Base-by-base conservation (phyloP, 2,888 invertebrate genomes). In the Bellardia bayeri region DNA sequence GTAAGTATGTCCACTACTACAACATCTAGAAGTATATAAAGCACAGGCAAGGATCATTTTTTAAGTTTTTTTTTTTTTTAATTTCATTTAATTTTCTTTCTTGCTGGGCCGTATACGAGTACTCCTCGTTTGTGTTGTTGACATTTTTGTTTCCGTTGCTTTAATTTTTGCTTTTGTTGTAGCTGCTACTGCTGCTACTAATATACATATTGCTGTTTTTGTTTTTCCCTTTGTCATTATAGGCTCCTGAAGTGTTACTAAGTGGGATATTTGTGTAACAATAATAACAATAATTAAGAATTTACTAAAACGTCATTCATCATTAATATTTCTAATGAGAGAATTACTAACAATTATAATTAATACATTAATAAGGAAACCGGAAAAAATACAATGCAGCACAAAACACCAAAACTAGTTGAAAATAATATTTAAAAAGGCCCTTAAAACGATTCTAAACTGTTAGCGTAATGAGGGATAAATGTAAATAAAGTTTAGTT, bases 251-350 rank as follows among this genome's bases (percentile, higher is more conserved):
- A 84, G 87, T 87, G 87, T 56, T 68, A 42, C 78, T 84, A 84
- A 87, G 84, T 87, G 84, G 84, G 84, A 82, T 84, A 82, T 68
- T 81, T 79, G 68, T 74, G 54, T 74, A 23, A 45, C 37, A 82
- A 84, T 78, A 84, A 87, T 79, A 83, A 76, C 76, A 80, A 84
- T 75, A 82, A 84, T 84, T 84, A 82, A 78, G 78, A 84, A 84
- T 84, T 81, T 72, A 87, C 54, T 74, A 71, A 79, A 84, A 82
- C 74, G 83, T 71, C 86, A 84, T 89, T 89, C 80, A 89, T 87
- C 86, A 89, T 89, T 89, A 86, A 89, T 87, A 88, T 72, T 74
- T 85, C 86, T 87, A 87, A 88, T 87, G 76, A 80, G 63, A 84
- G 23, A 37, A 63, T 45, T 9, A 42, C n/a, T 37, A 63, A 76